Evolutionary conservation across 2,888 invertebrate genomes (phyloP).

Genomic region (Galerucella calmariensis): DNA sequence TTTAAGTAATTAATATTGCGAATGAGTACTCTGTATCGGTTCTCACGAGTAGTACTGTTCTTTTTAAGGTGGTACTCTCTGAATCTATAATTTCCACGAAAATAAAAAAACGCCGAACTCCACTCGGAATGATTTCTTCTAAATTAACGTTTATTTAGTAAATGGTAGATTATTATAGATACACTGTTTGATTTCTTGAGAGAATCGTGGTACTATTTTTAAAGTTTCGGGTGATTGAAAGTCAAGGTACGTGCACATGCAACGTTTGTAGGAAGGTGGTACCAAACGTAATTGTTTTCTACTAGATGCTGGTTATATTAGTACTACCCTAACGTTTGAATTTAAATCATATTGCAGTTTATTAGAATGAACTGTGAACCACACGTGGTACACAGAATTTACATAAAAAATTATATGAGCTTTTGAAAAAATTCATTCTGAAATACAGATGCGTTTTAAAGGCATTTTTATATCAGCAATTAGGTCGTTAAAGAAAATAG

Average conservation of each 20-base stretch:
- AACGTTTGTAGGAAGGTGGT: not conserved
- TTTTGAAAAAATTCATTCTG: too few species aligned
- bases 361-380: too few species aligned
- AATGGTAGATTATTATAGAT: not conserved
- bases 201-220: not conserved
- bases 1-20: conserved; percentile 31
- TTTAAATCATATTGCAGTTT: too few species aligned
- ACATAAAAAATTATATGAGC: too few species aligned
- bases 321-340: too few species aligned
- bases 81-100: conserved; percentile 30
- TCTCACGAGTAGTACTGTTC: conserved; percentile 30
- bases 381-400: too few species aligned
- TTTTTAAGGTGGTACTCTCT: conserved; percentile 28
- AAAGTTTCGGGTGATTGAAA: not conserved
- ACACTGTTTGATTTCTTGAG: not conserved
- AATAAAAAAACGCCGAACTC: not conserved
- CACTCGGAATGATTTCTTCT: not conserved
- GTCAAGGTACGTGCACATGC: not conserved
- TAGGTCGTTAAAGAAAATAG: too few species aligned
- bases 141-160: conserved; percentile 22
- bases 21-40: conserved; percentile 18
- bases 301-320: not conserved
- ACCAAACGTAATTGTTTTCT: not conserved
- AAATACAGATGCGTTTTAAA: too few species aligned
- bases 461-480: too few species aligned